These are phyloP conservation scores for Orbicella faveolata DNA, from an alignment of 64 coral and sea anemone species.

Conservation along the genomic window DNA sequence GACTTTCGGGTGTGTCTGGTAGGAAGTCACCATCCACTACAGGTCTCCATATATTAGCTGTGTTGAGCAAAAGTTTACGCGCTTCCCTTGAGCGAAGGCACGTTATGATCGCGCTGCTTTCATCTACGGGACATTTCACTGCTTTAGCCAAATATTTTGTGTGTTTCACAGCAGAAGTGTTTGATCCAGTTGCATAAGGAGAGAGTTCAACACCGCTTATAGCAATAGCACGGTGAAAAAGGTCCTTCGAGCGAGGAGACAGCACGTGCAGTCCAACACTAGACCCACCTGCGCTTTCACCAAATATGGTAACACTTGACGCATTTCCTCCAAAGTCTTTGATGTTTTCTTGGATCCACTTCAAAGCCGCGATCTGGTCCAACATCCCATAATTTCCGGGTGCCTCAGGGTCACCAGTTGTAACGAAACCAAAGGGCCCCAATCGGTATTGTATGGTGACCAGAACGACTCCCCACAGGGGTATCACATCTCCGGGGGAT, in stretches of 20 bases:
- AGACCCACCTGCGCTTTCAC: constrained; percentile 57
- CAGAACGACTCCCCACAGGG: constrained; percentile 62
- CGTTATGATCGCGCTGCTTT: constrained; percentile 1
- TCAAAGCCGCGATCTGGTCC: constrained; percentile 68
- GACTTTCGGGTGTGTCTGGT: constrained; percentile 46
- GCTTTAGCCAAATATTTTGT: constrained; percentile 7
- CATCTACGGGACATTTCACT: constrained; percentile 8
- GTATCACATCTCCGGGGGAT: constrained; percentile 54
- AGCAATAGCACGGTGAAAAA: constrained; percentile 66
- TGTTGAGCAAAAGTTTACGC: neutral
- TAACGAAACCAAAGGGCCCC: constrained; percentile 68
- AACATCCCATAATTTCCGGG: constrained; percentile 84
- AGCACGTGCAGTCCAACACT: constrained; percentile 65
- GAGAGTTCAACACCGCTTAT: constrained; percentile 55
- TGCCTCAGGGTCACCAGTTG: constrained; percentile 52
- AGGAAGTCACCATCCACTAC: constrained; percentile 69
- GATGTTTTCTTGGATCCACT: constrained; percentile 61
- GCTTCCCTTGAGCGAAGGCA: constrained; percentile 43
- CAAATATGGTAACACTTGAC: constrained; percentile 81
- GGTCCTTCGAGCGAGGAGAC: constrained; percentile 41
- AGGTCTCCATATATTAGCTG: constrained; percentile 58
- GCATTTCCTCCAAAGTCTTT: constrained; percentile 45
- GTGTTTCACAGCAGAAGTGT: neutral
- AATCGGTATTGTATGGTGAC: constrained; percentile 79
- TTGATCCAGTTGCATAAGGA: constrained; percentile 29